phyloP scores from a whole-genome alignment of 1,140 invertebrate genomes.

The Drosophila mojavensis region DNA sequence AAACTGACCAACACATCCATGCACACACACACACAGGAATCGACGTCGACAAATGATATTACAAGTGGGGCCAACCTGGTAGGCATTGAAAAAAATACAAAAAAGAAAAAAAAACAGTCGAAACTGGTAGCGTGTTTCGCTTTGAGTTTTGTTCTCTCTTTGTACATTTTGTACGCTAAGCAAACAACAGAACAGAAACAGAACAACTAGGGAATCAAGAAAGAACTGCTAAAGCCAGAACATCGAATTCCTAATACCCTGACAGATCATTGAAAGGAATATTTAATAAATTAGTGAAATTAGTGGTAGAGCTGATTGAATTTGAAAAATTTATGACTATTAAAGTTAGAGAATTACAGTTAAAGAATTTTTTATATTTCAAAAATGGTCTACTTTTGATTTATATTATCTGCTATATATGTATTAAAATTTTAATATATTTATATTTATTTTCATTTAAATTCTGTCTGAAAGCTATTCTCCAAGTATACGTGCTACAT shows the following conservation, averaged over 20 bases:
- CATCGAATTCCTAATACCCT: conserved; percentile 5
- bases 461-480: too few species aligned
- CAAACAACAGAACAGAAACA: conserved; percentile 43
- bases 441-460: too few species aligned
- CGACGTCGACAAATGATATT: conserved; percentile 52
- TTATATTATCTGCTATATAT: too few species aligned
- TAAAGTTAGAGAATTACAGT: too few species aligned
- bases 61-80: conserved; percentile 42
- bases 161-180: conserved; percentile 44
- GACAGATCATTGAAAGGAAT: background rate
- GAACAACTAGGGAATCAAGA: conserved; percentile 27
- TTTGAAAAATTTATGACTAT: too few species aligned
- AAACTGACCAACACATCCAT: conserved; percentile 44
- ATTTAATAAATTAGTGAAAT: too few species aligned
- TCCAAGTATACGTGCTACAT: background rate
- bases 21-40: conserved; percentile 18
- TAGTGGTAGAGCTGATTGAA: too few species aligned
- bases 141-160: conserved; percentile 42
- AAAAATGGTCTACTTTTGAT: too few species aligned
- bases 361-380: too few species aligned
- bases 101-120: conserved; percentile 20
- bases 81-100: conserved; percentile 20
- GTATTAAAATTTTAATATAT: too few species aligned
- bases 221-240: background rate
- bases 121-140: conserved; percentile 54